Base-by-base conservation (phyloP, 2,113 vertebrate species). In the Apaloderma vittatum region DNA sequence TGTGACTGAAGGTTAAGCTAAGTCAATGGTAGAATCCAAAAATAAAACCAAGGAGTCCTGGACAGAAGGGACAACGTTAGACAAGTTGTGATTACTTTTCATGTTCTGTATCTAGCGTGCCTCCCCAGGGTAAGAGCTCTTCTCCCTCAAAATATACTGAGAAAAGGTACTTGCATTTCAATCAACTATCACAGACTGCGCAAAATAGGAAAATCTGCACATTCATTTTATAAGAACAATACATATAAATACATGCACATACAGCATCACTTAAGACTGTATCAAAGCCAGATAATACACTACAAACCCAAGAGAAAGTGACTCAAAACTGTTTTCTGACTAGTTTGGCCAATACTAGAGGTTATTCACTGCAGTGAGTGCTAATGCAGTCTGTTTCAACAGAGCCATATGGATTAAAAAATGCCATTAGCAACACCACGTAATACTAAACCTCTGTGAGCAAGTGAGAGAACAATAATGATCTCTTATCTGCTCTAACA, bases 401-500 rank as follows among this genome's bases (percentile, higher is more conserved):
- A 63, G 34, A 79, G 36, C 54, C 74, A 90, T 76, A 90, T 82
- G 79, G 70, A 90, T 89, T 91, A 71, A 86, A 88, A 94, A 76
- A 32, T 43, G 48, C 77, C 45, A 87, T 94, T 88, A 93, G 84
- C 77, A 90, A 68, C 37, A 91, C 73, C 68, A 67, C 45, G 93
- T 93, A 87, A 77, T 51, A 68, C 66, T 81, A 74, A 93, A 94
- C 36, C 88, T 76, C 54, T 86, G 54, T 57, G 45, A 84, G 37
- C 61, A 57, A 59, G 34, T 48, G 63, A 74, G 34, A 79, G 67
- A 93, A 86, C 58, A 97, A 82, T 73, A 91, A 94, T 67, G 76
- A 83, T 75, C 73, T 75, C 73, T 85, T 71, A 91, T 83, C 66
- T 85, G 51, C 85, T 87, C 63, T 76, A 97, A 90, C 57, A 91